A percentile compares a stretch with the other conserved stretches of the same genome.
Evolutionary conservation across 2,888 invertebrate species (phyloP).

Genomic region (Mantis religiosa): DNA sequence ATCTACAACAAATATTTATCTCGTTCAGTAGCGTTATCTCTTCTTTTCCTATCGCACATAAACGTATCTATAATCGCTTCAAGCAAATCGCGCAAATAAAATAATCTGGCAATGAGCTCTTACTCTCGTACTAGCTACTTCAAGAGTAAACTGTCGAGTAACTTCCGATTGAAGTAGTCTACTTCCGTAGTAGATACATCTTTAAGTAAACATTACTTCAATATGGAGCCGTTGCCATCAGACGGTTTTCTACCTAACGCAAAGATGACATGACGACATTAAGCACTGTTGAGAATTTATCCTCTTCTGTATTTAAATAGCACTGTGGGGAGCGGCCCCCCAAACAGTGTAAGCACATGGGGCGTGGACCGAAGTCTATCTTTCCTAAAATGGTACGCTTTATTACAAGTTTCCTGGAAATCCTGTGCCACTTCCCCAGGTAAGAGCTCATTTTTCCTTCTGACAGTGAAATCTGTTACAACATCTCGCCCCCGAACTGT

Average conservation of each 20-base stretch:
- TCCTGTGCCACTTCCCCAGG: not conserved
- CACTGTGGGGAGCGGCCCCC: not conserved
- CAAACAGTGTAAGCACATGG: not conserved
- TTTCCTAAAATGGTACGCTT: not conserved
- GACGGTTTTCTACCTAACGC: not conserved
- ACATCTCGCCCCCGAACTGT: not conserved
- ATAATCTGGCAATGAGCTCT: too few species aligned
- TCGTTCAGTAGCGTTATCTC: too few species aligned
- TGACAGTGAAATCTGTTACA: not conserved
- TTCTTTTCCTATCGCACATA: too few species aligned
- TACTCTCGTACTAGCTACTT: too few species aligned
- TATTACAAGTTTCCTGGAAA: not conserved
- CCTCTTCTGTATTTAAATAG: not conserved
- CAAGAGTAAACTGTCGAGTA: too few species aligned
- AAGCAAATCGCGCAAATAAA: too few species aligned
- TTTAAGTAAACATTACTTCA: too few species aligned
- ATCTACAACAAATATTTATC: too few species aligned
- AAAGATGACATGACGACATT: not conserved
- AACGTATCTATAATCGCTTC: too few species aligned
- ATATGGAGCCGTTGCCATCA: too few species aligned
- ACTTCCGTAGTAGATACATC: too few species aligned
- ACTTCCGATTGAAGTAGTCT: too few species aligned
- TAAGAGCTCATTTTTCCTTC: not conserved
- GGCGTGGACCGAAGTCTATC: not conserved
- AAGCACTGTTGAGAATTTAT: not conserved